Percentiles rank a stretch among this genome's conserved stretches.
Evolutionary conservation across 2,113 vertebrate genomes (phyloP).

Genomic region (Solea senegalensis): DNA sequence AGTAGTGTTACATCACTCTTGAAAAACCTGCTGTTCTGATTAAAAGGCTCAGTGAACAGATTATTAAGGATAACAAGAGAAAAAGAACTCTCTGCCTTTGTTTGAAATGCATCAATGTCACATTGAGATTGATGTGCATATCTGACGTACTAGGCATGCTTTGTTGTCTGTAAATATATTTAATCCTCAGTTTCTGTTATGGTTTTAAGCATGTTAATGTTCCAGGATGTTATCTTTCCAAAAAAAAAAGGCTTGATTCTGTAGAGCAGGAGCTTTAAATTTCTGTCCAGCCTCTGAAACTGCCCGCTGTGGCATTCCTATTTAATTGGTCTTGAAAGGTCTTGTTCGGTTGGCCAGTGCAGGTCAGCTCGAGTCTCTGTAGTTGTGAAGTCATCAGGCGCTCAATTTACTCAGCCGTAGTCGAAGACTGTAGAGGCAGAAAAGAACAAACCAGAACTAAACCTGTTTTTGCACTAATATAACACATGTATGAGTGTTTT

Average conservation of each 20-base stretch:
- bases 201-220: conserved; percentile 2
- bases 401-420: conserved; percentile 56
- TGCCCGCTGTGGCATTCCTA: conserved; percentile 34
- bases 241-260: not conserved
- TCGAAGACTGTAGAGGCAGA: not conserved
- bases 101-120: conserved; percentile 37
- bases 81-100: conserved; percentile 28
- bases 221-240: conserved; percentile 4
- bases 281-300: conserved; percentile 20
- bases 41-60: conserved; percentile 21
- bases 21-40: conserved; percentile 16
- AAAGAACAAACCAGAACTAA: conserved; percentile 23
- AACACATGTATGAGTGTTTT: no score
- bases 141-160: not conserved
- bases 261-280: conserved; percentile 15
- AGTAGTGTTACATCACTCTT: not conserved
- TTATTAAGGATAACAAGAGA: conserved; percentile 38
- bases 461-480: no score
- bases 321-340: conserved; percentile 71
- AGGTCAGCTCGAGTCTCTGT: conserved; percentile 52
- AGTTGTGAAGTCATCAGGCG: conserved; percentile 52
- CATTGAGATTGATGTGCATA: conserved; percentile 2
- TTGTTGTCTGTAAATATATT: conserved; percentile 32
- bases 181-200: conserved; percentile 38
- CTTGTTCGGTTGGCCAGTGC: conserved; percentile 29